These are phyloP conservation scores for Drosophila neotestacea DNA, from an alignment of 2,888 invertebrate species.

Conservation along the genomic window DNA sequence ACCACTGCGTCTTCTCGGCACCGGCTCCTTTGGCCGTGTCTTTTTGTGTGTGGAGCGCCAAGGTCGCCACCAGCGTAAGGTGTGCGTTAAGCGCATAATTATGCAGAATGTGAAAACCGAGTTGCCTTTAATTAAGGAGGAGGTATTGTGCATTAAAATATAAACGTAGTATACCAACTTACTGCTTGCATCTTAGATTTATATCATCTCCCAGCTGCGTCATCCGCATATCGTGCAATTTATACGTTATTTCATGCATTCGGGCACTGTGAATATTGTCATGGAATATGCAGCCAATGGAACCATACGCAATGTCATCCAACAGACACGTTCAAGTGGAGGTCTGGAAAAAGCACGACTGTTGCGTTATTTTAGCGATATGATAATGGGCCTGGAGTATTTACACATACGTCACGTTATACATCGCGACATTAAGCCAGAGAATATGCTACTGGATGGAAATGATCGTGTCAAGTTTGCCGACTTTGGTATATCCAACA, in stretches of 20 bases:
- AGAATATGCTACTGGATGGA: conserved; percentile 89
- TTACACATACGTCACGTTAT: conserved; percentile 85
- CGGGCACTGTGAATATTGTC: conserved; percentile 81
- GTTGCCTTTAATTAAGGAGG: conserved; percentile 79
- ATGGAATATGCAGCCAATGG: conserved; percentile 84
- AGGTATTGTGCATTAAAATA: conserved; percentile 52
- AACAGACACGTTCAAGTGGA: conserved; percentile 23
- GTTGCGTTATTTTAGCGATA: conserved; percentile 85
- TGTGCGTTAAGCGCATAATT: conserved; percentile 83
- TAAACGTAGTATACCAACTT: background rate
- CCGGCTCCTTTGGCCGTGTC: conserved; percentile 80
- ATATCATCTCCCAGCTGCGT: conserved; percentile 83
- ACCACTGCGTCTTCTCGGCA: conserved; percentile 75
- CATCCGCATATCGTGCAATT: conserved; percentile 84
- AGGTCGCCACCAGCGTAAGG: conserved; percentile 46
- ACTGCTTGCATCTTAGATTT: conserved; percentile 58
- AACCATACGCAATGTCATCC: conserved; percentile 79
- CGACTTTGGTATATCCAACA: conserved; percentile 88
- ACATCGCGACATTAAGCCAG: conserved; percentile 90
- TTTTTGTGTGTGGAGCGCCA: conserved; percentile 71
- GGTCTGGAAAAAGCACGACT: conserved; percentile 63
- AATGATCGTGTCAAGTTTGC: conserved; percentile 90
- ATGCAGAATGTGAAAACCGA: conserved; percentile 72
- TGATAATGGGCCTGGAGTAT: conserved; percentile 84
- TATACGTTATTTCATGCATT: conserved; percentile 76